phyloP scores from a whole-genome alignment of 2,888 invertebrate genomes.

The Agrenia bidenticulata region DNA sequence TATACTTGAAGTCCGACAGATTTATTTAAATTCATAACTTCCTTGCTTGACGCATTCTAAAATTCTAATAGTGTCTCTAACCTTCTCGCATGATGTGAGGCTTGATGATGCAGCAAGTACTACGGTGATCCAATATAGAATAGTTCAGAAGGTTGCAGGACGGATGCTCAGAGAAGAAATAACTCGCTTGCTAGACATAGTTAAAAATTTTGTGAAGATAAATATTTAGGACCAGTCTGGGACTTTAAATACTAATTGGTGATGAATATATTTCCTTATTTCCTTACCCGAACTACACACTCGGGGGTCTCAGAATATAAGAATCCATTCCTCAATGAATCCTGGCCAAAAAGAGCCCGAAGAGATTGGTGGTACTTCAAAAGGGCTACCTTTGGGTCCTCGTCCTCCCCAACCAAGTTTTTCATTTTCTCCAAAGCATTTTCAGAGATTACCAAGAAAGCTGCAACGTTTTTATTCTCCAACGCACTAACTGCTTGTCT shows the following conservation, averaged over 20 bases:
- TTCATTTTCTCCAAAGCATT: slow-evolving; percentile 39
- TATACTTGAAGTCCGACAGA: too few relatives aligned
- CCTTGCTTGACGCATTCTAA: too few relatives aligned
- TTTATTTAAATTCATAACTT: too few relatives aligned
- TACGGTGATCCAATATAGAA: slow-evolving; percentile 15
- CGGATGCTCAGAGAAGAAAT: slow-evolving; percentile 40
- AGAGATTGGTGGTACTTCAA: slow-evolving; percentile 35
- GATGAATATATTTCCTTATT: too few relatives aligned
- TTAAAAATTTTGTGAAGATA: neutral
- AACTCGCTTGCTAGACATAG: slow-evolving; percentile 29
- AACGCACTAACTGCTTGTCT: slow-evolving; percentile 16
- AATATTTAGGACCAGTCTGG: too few relatives aligned
- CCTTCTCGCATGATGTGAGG: slow-evolving; percentile 82
- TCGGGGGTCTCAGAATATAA: slow-evolving; percentile 34
- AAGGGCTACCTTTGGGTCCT: slow-evolving; percentile 36
- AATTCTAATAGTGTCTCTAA: slow-evolving; percentile 58
- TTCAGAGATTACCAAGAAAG: slow-evolving; percentile 40
- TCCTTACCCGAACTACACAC: slow-evolving; percentile 29
- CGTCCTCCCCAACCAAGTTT: slow-evolving; percentile 36
- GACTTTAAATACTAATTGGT: neutral
- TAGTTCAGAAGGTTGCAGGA: slow-evolving; percentile 28
- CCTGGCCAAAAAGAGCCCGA: slow-evolving; percentile 32
- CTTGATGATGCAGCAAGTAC: slow-evolving; percentile 78
- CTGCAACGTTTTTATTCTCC: slow-evolving; percentile 21
- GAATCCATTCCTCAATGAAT: slow-evolving; percentile 35